These are phyloP conservation scores for Scophthalmus maximus DNA, from an alignment of 2,113 vertebrate species.

Conservation along the genomic window DNA sequence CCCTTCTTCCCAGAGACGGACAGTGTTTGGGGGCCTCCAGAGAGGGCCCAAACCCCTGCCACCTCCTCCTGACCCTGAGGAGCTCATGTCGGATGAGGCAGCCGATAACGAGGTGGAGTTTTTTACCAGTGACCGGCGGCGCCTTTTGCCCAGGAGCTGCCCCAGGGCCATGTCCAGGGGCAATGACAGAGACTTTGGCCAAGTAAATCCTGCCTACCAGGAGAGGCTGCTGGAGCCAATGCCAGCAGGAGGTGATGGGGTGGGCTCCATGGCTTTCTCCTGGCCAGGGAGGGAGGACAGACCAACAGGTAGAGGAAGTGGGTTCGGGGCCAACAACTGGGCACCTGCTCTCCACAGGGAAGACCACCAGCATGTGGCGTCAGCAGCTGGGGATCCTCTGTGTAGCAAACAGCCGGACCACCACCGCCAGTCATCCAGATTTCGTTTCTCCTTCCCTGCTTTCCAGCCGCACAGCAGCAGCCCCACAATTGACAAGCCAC, in stretches of 20 bases:
- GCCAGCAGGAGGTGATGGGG: background rate
- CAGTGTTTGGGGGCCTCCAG: conserved; percentile 81
- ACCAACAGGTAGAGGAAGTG: background rate
- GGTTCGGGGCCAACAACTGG: conserved; percentile 43
- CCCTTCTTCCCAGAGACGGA: conserved; percentile 86
- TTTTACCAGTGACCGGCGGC: conserved; percentile 87
- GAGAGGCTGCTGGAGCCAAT: conserved; percentile 64
- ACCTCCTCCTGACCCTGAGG: conserved; percentile 87
- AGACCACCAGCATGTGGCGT: conserved; percentile 23
- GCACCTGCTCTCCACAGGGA: conserved; percentile 33
- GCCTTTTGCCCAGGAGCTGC: conserved; percentile 84
- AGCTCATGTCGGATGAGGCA: conserved; percentile 84
- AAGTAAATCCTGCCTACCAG: conserved; percentile 92
- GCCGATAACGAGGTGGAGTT: conserved; percentile 93
- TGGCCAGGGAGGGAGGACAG: conserved; percentile 67
- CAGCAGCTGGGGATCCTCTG: conserved; percentile 5
- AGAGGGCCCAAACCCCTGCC: conserved; percentile 90
- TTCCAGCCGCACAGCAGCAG: conserved; percentile 54
- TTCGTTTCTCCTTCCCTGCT: conserved; percentile 75
- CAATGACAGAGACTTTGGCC: conserved; percentile 87
- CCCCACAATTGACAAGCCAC: conserved; percentile 85
- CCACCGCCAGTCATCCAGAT: conserved; percentile 71
- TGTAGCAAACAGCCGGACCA: conserved; percentile 72
- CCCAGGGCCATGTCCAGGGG: conserved; percentile 76
- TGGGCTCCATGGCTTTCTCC: conserved; percentile 54